Evolutionary conservation across 2,797 vertebrate genomes (phyloP), one percentile per base, ranked within the genome.

Genomic region (Darevskia mixta): DNA sequence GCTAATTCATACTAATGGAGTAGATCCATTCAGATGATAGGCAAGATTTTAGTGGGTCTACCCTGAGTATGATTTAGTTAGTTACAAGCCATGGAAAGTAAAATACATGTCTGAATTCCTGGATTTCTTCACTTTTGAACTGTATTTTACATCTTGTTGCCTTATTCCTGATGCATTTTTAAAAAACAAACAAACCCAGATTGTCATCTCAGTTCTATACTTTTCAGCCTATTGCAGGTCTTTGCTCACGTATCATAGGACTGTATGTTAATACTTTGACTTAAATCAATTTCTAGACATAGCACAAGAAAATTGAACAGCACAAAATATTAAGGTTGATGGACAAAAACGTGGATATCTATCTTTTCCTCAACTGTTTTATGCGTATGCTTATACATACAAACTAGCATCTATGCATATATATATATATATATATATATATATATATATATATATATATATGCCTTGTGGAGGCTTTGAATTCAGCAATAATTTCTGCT

Each of bases 341-440:
- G 93, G 96, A 95, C 95, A 94, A 92, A 94, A 80, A 91, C 88
- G 88, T 58, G n/a, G 64, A 88, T 88, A 78, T 87, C 94, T 91
- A 69, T 91, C 89, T 90, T 81, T 90, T 90, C 32, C 81, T 78
- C 38, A 95, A 87, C 66, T 88, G 93, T 83, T 85, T 91, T 94
- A 94, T 90, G 91, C 92, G 71, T 94, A 92, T 95, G 96, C 95
- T 93, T 93, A 95, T 93, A 76, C 94, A 95, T 95, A 93, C 92
- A 86, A 94, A 92, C 90, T 93, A 92, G 89, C 90, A 90, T 86
- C 80, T 83, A 93, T 90, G 27, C 27, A 9, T 72, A n/a, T 32
- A 10, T n/a, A 10, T 35, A n/a, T 35, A n/a, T 72, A 4, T 17
- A 87, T 93, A 20, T 32, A 35, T 35, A 35, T 35, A 35, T 35